phyloP scores from a whole-genome alignment of 30 jellyfish, hydroid and myxozoan genomes.

The Chrysaora quinquecirrha region DNA sequence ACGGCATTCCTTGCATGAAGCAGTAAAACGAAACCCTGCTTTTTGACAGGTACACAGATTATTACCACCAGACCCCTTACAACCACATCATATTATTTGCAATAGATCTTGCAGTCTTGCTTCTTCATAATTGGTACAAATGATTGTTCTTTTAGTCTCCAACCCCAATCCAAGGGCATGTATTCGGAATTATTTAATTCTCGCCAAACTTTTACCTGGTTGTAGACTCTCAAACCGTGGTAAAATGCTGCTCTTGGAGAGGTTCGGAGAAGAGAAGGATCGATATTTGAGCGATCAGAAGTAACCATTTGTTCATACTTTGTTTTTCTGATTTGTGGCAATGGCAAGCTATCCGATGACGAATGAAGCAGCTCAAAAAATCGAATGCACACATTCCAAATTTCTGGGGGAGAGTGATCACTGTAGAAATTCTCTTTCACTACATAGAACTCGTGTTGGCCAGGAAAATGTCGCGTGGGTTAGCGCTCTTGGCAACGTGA shows the following conservation, averaged over 20 bases:
- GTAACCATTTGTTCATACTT: slow-evolving; percentile 58
- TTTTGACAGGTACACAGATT: background rate
- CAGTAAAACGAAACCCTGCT: background rate
- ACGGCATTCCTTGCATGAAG: background rate
- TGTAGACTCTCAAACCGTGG: slow-evolving; percentile 49
- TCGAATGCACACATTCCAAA: slow-evolving; percentile 10
- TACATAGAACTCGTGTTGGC: slow-evolving; percentile 32
- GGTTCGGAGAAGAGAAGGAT: slow-evolving; percentile 53
- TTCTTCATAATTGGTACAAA: background rate
- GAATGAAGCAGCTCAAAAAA: slow-evolving; percentile 32
- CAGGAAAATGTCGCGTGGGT: slow-evolving; percentile 28
- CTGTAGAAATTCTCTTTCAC: background rate
- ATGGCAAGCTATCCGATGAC: slow-evolving; percentile 24
- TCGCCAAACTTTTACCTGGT: slow-evolving; percentile 27
- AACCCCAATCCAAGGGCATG: slow-evolving; percentile 14
- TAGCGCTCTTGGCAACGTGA: slow-evolving; percentile 8
- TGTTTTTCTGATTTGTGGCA: slow-evolving; percentile 13
- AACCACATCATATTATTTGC: background rate
- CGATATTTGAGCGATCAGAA: slow-evolving; percentile 36
- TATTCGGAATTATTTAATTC: slow-evolving; percentile 22
- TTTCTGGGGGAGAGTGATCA: slow-evolving; percentile 29
- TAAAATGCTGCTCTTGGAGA: slow-evolving; percentile 52
- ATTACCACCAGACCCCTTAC: background rate
- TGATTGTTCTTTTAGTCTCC: background rate
- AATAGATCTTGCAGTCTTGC: background rate